Base-by-base conservation (phyloP, 1,140 invertebrate genomes). In the Brachionus plicatilis region DNA sequence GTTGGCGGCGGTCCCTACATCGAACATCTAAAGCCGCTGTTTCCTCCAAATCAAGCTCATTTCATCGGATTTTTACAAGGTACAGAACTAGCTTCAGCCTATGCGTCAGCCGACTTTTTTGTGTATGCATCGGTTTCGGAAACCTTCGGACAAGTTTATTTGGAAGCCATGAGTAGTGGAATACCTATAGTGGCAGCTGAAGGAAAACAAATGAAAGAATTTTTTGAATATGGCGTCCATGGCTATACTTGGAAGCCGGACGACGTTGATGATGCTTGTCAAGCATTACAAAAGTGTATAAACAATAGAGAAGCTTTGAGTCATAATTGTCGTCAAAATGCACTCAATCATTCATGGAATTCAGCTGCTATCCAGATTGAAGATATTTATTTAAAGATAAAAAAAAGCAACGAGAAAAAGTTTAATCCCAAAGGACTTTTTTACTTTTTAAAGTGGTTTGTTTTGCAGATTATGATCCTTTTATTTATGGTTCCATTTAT, bases 111-210 rank as follows among this genome's bases (percentile, higher is more conserved):
- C 37, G 84, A 85, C 37, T 78, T 20, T 79, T 85, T 85, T 56
- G 27, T 85, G 2, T 85, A 78, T 41, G 84, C 84, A 20, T 78
- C 72, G 29, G 75, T 66, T 5, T 65, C 72, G 9, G 84, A 85
- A 47, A 85, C 84, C 24, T 85, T 85, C 41, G 84, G 84, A 37
- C 84, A 85, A 66, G 75, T 85, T 17, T 85, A 85, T 79, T 68
- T 85, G 27, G 84, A 85, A 70, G 84, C 84, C 9, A 85, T 85
- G 84, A 50, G 68, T 37, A 66, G 50, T 37, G 84, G 72, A 24
- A n/a, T 68, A 50, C 84, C 84, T 29, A 33, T 85, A 3, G 75
- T 79, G 11, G 50, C 84, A 2, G 72, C 75, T 50, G 75, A 78
- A 14, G 75, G 72, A 47, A 53, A 53, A 65, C 84, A 85, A 85